Evolutionary conservation across 2,797 vertebrate species (phyloP).

Genomic region (Leptodactylus fallax): DNA sequence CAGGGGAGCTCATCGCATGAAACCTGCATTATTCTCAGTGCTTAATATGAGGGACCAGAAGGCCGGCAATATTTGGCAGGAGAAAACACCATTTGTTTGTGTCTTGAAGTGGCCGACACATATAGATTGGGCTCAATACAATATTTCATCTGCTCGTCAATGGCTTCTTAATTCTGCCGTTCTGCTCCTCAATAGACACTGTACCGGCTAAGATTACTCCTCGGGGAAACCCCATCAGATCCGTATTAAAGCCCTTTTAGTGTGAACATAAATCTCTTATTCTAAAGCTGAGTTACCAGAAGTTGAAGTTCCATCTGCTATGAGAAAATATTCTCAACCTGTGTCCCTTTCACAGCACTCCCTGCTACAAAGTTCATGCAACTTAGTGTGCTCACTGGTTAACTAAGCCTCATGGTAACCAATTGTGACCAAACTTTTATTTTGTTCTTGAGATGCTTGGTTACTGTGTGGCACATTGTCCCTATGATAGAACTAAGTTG

Average conservation of each 20-base stretch:
- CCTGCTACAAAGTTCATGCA: neutral
- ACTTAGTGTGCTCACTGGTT: neutral
- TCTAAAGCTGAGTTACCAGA: neutral
- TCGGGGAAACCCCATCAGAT: neutral
- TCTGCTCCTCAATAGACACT: neutral
- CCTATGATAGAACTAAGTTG: neutral
- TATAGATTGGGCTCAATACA: slow-evolving; percentile 14
- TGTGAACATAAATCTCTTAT: slow-evolving; percentile 1
- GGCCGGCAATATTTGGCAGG: slow-evolving; percentile 9
- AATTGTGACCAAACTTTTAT: neutral
- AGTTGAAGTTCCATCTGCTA: neutral
- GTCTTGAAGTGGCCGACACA: slow-evolving; percentile 21
- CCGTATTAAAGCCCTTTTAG: neutral
- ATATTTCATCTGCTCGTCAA: slow-evolving; percentile 23
- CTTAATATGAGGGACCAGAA: slow-evolving; percentile 30
- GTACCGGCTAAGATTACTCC: neutral
- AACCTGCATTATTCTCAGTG: slow-evolving; percentile 41
- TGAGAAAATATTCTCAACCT: neutral
- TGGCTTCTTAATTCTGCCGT: neutral
- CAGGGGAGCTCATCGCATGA: slow-evolving; percentile 26
- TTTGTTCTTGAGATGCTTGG: neutral
- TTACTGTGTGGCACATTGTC: neutral
- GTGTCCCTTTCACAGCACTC: neutral
- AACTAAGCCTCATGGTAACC: neutral
- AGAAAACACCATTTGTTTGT: slow-evolving; percentile 33